These are phyloP conservation scores for Phocoena phocoena DNA, from an alignment of 2,113 vertebrate genomes.

Conservation along the genomic window DNA sequence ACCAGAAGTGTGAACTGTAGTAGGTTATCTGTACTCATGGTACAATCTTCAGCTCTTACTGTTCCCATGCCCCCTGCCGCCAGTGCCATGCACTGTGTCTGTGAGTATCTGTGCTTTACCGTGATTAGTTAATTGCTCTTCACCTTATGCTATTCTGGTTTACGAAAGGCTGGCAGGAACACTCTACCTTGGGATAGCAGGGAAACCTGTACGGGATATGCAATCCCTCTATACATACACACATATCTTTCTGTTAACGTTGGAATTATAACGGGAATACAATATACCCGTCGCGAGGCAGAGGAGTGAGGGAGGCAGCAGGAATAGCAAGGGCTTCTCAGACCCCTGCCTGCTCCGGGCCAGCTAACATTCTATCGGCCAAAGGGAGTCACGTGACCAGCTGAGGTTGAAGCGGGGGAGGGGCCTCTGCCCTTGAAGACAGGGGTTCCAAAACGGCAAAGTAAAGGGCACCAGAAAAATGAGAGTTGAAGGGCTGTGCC, in stretches of 20 bases:
- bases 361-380: neutral
- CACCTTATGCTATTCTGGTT: too few species aligned
- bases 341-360: neutral
- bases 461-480: accelerated
- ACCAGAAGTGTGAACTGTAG: too few species aligned
- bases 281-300: accelerated
- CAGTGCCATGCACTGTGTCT: too few species aligned
- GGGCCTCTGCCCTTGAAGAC: neutral
- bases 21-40: too few species aligned
- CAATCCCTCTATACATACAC: neutral
- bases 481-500: accelerated
- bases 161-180: too few species aligned
- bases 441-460: neutral
- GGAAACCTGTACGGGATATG: neutral
- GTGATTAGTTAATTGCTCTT: too few species aligned
- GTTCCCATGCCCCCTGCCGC: neutral
- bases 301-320: neutral
- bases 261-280: neutral
- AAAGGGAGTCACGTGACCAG: accelerated
- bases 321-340: too few species aligned
- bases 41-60: neutral
- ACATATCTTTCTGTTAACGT: neutral
- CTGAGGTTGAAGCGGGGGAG: too few species aligned
- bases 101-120: too few species aligned
- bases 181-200: too few species aligned